phyloP scores from a whole-genome alignment of 2,888 invertebrate species.

The Phoenoteleia sp. region DNA sequence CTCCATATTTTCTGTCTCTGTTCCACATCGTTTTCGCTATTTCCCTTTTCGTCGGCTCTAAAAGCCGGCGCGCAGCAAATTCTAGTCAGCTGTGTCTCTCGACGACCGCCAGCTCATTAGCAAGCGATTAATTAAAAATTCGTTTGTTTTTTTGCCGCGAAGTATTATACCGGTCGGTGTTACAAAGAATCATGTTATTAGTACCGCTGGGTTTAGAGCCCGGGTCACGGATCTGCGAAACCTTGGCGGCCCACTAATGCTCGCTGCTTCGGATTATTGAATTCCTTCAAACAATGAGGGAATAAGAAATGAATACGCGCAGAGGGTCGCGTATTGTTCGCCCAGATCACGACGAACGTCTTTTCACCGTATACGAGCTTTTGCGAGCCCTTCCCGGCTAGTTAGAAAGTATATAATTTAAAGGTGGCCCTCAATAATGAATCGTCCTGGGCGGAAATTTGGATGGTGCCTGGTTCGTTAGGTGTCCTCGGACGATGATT shows the following conservation, averaged over 20 bases:
- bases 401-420: slow-evolving; percentile 52
- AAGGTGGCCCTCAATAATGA: slow-evolving; percentile 34
- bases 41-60: slow-evolving; percentile 44
- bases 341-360: slow-evolving; percentile 53
- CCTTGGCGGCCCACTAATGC: slow-evolving; percentile 46
- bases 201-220: slow-evolving; percentile 23
- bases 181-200: slow-evolving; percentile 64
- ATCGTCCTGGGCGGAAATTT: slow-evolving; percentile 27
- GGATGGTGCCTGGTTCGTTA: slow-evolving; percentile 35
- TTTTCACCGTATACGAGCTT: slow-evolving; percentile 55
- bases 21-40: slow-evolving; percentile 11
- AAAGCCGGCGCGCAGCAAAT: slow-evolving; percentile 28
- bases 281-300: slow-evolving; percentile 58
- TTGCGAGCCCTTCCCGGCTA: slow-evolving; percentile 11
- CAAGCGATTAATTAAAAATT: slow-evolving; percentile 85
- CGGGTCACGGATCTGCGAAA: slow-evolving; percentile 36
- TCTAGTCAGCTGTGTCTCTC: slow-evolving; percentile 68
- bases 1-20: slow-evolving; percentile 6
- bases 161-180: slow-evolving; percentile 56
- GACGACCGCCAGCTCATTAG: slow-evolving; percentile 82
- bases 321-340: slow-evolving; percentile 52
- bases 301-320: slow-evolving; percentile 53
- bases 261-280: slow-evolving; percentile 58
- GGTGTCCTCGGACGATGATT: slow-evolving; percentile 50
- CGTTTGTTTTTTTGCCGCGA: slow-evolving; percentile 77